Conservation (phyloP, 2,888 invertebrate species). For the Drosophila cyrtoloma region DNA sequence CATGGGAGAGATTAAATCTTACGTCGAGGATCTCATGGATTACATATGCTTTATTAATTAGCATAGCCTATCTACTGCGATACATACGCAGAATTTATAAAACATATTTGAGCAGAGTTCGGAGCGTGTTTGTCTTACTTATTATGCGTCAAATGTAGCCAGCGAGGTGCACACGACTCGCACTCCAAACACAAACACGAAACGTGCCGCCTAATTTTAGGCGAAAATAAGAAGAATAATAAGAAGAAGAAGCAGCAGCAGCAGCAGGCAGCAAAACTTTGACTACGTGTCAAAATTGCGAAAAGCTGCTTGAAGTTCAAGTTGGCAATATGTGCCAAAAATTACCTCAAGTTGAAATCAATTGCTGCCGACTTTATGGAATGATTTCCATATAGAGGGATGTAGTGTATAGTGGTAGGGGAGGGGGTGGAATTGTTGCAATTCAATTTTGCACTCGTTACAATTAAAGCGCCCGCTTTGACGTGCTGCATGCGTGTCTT, state of each 20-base stretch:
- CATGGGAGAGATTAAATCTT: background rate
- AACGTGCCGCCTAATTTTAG: slow-evolving; percentile 74
- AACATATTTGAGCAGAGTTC: slow-evolving; percentile 11
- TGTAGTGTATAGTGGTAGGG: background rate
- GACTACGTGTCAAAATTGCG: slow-evolving; percentile 53
- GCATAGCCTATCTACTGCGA: background rate
- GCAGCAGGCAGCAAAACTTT: slow-evolving; percentile 22
- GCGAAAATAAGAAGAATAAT: slow-evolving; percentile 9
- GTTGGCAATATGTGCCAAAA: slow-evolving; percentile 48
- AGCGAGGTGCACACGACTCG: slow-evolving; percentile 43
- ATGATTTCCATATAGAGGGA: slow-evolving; percentile 1
- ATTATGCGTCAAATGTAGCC: slow-evolving; percentile 72
- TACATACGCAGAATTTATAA: slow-evolving; percentile 1
- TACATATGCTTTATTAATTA: slow-evolving; percentile 32
- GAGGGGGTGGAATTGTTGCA: slow-evolving; percentile 11
- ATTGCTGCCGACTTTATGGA: slow-evolving; percentile 25
- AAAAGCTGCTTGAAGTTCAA: slow-evolving; percentile 51
- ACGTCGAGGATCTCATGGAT: background rate
- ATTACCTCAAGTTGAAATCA: slow-evolving; percentile 54
- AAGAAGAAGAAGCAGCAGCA: background rate
- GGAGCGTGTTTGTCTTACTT: slow-evolving; percentile 53
- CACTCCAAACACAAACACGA: slow-evolving; percentile 36
- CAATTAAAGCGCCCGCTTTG: slow-evolving; percentile 63
- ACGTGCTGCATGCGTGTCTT: slow-evolving; percentile 46
- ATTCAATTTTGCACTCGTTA: slow-evolving; percentile 73